Base-by-base conservation (phyloP, 1,140 invertebrate genomes). In the Tribolium castaneum region DNA sequence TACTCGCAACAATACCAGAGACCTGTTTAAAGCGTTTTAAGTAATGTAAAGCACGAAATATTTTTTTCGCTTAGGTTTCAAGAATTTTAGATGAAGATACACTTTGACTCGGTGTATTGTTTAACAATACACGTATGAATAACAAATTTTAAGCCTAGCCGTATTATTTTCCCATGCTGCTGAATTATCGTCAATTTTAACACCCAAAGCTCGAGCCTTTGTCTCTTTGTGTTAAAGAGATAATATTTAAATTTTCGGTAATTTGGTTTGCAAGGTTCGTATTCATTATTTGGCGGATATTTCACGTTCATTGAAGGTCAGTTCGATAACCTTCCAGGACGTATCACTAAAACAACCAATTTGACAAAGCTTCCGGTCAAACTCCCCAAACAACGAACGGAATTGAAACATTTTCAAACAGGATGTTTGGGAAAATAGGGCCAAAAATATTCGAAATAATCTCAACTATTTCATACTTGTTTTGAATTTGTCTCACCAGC, bases 21-120 rank as follows among this genome's bases (percentile, higher is more conserved):
- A 70, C 78, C 52, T 75, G 78, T 79, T 79, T 56, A 35, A 72
- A 80, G 75, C 76, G 70, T 76, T 75, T 80, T 73, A 75, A 80
- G 66, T 56, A 79, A 81, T 80, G 80, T 81, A 78, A 81, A 75
- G 78, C 76, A 78, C 78, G 78, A 74, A 78, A 72, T 76, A 62
- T 78, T 79, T 83, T 83, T 83, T 78, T 75, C 74, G 72, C 66
- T 45, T 74, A 25, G 62, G 73, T 80, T 79, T 78, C 80, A 77
- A 76, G 81, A 82, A 83, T 83, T 81, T 82, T 62, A 83, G 81
- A 83, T 83, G 78, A 79, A 83, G 81, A 83, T 83, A 81, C 81
- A 82, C 81, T 82, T 80, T 83, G 80, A 80, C 83, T 82, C 75
- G 66, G 66, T 51, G 76, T 80, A 82, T 82, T 82, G 81, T 82